Evolutionary conservation across 1,140 invertebrate genomes (phyloP), one percentile per base, ranked within the genome.

Genomic region (Drosophila orosa): DNA sequence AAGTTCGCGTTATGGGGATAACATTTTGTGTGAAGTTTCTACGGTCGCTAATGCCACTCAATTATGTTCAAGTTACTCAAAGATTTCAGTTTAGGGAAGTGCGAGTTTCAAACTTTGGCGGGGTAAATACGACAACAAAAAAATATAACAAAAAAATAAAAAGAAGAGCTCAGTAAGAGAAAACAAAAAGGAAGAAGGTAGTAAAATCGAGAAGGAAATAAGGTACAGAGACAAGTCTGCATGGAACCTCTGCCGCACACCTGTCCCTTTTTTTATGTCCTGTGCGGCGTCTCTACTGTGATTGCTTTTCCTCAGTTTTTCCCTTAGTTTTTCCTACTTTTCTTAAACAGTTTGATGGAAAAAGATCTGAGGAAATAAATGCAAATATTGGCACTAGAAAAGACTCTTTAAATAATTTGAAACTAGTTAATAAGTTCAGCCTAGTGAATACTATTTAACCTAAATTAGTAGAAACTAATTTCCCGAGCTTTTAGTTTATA

Each of bases 1-100:
- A 61, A 61, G 60, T 59, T 62, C 37, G 17, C 19, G 24, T 59
- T 59, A 59, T 39, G 60, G 60, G 52, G 54, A 59, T 59, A 37
- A 62, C 56, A 62, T 59, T 52, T 33, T 59, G 60, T 39, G 33
- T 62, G 33, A 62, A 62, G 60, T 62, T 62, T 25, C 44, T 13
- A n/a, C 19, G 55, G 55, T 63, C 61, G 61, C 61, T 25, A 48
- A 50, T 39, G 44, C 59, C 63, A 67, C 58, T 67, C 63, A 67
- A 67, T 67, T 67, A 67, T 67, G 59, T 48, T 25, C n/a, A 50
- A 65, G 25, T 67, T 63, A 63, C 27, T 31, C 22, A 27, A 47
- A 29, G 60, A 63, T 63, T 67, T 47, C 19, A 39, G 42, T 48
- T 63, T 29, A 22, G 44, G 25, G 8, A 67, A 67, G 33, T 67